Conservation (phyloP, 92 coral and sea anemone species). For the Zoanthus gigantus region DNA sequence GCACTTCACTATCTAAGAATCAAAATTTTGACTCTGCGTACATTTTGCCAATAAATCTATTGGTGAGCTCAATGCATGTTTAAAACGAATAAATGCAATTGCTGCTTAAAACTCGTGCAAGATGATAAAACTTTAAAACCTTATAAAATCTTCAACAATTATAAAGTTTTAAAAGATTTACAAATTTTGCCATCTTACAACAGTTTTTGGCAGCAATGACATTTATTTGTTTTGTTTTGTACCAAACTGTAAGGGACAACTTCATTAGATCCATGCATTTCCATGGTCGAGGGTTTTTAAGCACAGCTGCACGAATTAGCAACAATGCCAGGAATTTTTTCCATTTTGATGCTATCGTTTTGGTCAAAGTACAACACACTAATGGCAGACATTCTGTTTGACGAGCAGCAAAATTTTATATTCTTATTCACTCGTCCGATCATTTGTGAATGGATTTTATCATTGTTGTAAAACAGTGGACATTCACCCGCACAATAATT, state of each 20-base stretch:
- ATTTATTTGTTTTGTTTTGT: too few species aligned
- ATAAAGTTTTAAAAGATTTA: too few species aligned
- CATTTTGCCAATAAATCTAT: background rate
- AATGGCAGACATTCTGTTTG: constrained; percentile 54
- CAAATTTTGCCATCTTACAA: too few species aligned
- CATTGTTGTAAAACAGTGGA: constrained; percentile 23
- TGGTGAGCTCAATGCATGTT: background rate
- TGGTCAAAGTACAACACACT: constrained; percentile 53
- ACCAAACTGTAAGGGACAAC: too few species aligned
- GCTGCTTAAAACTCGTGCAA: background rate
- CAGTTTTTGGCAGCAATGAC: too few species aligned
- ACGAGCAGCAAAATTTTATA: constrained; percentile 54
- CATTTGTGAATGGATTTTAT: constrained; percentile 47
- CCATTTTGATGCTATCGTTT: constrained; percentile 26
- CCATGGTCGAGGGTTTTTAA: background rate
- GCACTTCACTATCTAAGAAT: constrained; percentile 3
- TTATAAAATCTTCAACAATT: too few species aligned
- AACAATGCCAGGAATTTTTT: constrained; percentile 54
- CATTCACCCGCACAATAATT: constrained; percentile 64
- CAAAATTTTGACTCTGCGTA: constrained; percentile 33
- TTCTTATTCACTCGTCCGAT: constrained; percentile 30
- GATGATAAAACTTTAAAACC: too few species aligned
- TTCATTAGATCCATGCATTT: too few species aligned
- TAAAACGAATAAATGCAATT: too few species aligned
- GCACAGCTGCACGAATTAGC: constrained; percentile 65